phyloP scores from a whole-genome alignment of 2,113 vertebrate species.

The Micronycteris hirsuta region DNA sequence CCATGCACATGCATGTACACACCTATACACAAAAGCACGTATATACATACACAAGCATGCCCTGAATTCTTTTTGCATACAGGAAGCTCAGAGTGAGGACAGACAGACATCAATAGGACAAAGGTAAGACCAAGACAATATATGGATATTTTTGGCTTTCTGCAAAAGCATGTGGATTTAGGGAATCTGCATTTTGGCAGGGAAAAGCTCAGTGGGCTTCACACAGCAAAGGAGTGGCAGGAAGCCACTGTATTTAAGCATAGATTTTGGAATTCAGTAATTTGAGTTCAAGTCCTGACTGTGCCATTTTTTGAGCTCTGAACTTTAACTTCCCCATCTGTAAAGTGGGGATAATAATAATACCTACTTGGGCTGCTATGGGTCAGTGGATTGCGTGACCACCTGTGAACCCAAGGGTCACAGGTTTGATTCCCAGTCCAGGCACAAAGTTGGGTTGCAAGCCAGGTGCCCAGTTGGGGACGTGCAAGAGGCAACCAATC shows the following conservation, averaged over 20 bases:
- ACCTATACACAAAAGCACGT: neutral
- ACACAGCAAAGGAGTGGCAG: neutral
- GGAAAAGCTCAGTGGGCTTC: neutral
- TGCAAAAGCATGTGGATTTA: neutral
- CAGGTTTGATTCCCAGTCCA: too few relatives aligned
- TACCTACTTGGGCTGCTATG: too few relatives aligned
- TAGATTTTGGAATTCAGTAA: neutral
- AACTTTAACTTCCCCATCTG: constrained; percentile 1
- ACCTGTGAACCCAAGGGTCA: too few relatives aligned
- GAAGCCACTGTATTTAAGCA: neutral
- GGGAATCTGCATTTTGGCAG: neutral
- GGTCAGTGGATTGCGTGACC: too few relatives aligned
- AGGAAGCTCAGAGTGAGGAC: constrained; percentile 4
- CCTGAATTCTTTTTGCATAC: neutral
- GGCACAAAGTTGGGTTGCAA: too few relatives aligned
- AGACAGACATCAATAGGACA: neutral
- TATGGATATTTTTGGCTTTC: neutral
- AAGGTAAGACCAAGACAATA: neutral
- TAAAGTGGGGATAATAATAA: neutral
- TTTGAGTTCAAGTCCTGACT: neutral
- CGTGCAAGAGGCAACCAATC: too few relatives aligned
- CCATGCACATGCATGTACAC: neutral
- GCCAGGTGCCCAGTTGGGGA: too few relatives aligned
- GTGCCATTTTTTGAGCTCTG: neutral
- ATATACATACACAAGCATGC: neutral